Conservation (phyloP, 2,888 invertebrate species). For the Galerucella nymphaeae region DNA sequence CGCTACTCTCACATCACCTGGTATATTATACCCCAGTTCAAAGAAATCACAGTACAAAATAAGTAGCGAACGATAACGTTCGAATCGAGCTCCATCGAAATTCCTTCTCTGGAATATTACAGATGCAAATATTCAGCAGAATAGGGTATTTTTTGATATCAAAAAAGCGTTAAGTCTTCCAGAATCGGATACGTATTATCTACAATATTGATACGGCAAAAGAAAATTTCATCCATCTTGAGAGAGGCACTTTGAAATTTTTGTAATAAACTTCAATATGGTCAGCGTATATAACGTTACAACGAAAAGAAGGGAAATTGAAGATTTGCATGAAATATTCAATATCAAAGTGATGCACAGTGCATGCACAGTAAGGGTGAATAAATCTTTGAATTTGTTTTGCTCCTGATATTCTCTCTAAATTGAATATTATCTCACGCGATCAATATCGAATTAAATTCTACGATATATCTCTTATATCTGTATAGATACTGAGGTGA, state of each 20-base stretch:
- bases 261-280: constrained; percentile 25
- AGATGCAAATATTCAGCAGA: constrained; percentile 41
- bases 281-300: constrained; percentile 14
- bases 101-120: constrained; percentile 12
- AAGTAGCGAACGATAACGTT: neutral
- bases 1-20: no score
- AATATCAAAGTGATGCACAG: constrained; percentile 3
- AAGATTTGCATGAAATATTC: constrained; percentile 8
- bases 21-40: no score
- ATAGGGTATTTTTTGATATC: neutral
- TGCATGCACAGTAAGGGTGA: constrained; percentile 4
- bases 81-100: neutral
- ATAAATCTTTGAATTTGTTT: neutral
- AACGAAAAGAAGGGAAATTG: neutral
- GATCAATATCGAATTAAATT: neutral
- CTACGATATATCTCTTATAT: neutral
- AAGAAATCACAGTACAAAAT: no score
- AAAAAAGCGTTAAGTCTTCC: constrained; percentile 27
- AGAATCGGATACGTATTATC: constrained; percentile 34
- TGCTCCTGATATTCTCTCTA: neutral
- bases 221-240: constrained; percentile 25
- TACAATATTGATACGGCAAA: constrained; percentile 28
- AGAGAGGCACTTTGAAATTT: constrained; percentile 6
- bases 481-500: neutral
- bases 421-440: neutral